These are phyloP conservation scores for Diplogasteroides magnus DNA, from an alignment of 1,140 invertebrate genomes.

Conservation along the genomic window DNA sequence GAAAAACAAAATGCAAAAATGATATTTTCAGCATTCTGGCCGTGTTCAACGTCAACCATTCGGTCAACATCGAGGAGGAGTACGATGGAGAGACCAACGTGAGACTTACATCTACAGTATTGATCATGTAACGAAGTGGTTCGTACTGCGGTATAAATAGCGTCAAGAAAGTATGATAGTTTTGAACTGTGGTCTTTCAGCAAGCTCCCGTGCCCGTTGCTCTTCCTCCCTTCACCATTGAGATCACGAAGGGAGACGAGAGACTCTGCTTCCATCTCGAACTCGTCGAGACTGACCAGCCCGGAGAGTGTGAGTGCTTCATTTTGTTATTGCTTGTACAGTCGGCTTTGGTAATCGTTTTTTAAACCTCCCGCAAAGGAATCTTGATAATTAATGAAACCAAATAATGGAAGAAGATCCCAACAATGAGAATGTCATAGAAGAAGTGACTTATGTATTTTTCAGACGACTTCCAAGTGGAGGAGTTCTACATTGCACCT, in stretches of 20 bases:
- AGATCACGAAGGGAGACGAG: conserved; percentile 47
- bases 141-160: not conserved
- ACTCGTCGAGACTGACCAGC: conserved; percentile 37
- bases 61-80: conserved; percentile 48
- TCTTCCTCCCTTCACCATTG: conserved; percentile 41
- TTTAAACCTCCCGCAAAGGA: too few relatives aligned
- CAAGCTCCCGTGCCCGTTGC: conserved; percentile 36
- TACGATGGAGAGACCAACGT: conserved; percentile 30
- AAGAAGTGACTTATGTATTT: not conserved
- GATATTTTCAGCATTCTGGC: conserved; percentile 45
- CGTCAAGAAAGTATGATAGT: not conserved
- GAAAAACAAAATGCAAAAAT: too few relatives aligned
- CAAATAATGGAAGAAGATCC: not conserved
- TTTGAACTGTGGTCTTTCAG: not conserved
- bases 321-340: too few relatives aligned
- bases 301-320: conserved; percentile 40
- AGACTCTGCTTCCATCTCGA: conserved; percentile 49
- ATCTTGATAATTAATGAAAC: too few relatives aligned
- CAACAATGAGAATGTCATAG: conserved; percentile 21
- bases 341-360: too few relatives aligned
- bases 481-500: conserved; percentile 53
- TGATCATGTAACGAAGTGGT: not conserved
- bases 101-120: not conserved
- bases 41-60: conserved; percentile 53
- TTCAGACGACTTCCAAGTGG: conserved; percentile 47